Conservation (phyloP, 2,888 invertebrate species). For the Fabriciana adippe region DNA sequence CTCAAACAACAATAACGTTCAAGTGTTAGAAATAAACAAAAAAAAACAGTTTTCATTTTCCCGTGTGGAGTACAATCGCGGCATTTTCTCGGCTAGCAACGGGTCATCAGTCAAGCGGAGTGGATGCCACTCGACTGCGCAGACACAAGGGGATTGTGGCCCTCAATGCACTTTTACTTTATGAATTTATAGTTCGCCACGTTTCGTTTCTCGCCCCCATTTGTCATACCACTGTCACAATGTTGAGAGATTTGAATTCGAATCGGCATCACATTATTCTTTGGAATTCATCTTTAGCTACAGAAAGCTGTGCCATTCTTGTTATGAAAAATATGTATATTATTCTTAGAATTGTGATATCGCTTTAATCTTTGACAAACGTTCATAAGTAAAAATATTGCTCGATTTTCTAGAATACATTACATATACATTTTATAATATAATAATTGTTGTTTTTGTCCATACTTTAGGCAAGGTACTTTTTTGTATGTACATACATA, state of each 20-base stretch:
- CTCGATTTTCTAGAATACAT: too few species aligned
- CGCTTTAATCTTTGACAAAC: slow-evolving; percentile 3
- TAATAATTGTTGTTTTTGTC: too few species aligned
- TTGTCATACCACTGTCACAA: slow-evolving; percentile 53
- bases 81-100: slow-evolving; percentile 51
- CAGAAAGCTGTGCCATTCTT: not conserved
- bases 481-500: too few species aligned
- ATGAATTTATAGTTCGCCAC: slow-evolving; percentile 55
- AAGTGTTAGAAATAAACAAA: slow-evolving; percentile 35
- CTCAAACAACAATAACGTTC: slow-evolving; percentile 29
- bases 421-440: too few species aligned
- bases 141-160: slow-evolving; percentile 57
- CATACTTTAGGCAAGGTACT: too few species aligned
- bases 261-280: slow-evolving; percentile 33
- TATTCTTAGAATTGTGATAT: slow-evolving; percentile 6
- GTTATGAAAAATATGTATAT: not conserved
- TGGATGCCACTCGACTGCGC: slow-evolving; percentile 58
- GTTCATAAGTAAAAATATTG: too few species aligned
- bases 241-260: slow-evolving; percentile 41
- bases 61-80: slow-evolving; percentile 50
- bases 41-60: slow-evolving; percentile 44
- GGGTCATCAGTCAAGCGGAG: slow-evolving; percentile 50
- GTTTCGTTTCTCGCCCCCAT: slow-evolving; percentile 60
- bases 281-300: slow-evolving; percentile 1
- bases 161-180: slow-evolving; percentile 64